phyloP scores from a whole-genome alignment of 2,797 vertebrate species.

The Tragelaphus eurycerus region DNA sequence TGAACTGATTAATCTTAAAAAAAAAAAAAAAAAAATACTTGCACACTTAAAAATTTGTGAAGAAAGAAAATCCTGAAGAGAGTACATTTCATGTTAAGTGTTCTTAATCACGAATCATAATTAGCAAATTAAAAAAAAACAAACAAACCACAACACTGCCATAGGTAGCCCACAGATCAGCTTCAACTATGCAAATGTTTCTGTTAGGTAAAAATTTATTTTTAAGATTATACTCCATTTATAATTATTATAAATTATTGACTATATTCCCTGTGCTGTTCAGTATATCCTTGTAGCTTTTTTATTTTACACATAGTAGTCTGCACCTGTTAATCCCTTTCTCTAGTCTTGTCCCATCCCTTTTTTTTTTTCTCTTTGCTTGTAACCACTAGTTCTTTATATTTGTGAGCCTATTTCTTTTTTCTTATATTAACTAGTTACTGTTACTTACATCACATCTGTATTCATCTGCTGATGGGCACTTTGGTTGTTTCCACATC shows the following conservation, averaged over 20 bases:
- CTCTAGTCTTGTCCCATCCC: too few relatives aligned
- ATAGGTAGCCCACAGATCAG: neutral
- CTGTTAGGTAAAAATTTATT: too few relatives aligned
- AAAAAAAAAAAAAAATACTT: neutral
- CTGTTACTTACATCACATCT: neutral
- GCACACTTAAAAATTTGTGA: neutral
- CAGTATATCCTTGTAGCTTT: neutral
- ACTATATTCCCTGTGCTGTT: neutral
- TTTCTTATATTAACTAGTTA: neutral
- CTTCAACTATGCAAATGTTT: neutral
- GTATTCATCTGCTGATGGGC: neutral
- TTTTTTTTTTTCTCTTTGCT: neutral
- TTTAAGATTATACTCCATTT: neutral
- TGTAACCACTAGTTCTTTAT: neutral
- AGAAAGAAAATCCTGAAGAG: neutral
- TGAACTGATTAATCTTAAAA: neutral
- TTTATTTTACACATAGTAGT: neutral
- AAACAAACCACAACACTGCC: neutral
- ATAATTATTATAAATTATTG: neutral
- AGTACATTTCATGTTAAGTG: neutral
- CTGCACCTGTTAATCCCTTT: neutral
- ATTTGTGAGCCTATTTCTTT: neutral
- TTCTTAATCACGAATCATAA: neutral
- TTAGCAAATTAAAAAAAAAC: neutral
- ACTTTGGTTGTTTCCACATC: neutral